Evolutionary conservation across 2,113 vertebrate genomes (phyloP), one percentile per base, ranked within the genome.

Genomic region (Larimichthys crocea): DNA sequence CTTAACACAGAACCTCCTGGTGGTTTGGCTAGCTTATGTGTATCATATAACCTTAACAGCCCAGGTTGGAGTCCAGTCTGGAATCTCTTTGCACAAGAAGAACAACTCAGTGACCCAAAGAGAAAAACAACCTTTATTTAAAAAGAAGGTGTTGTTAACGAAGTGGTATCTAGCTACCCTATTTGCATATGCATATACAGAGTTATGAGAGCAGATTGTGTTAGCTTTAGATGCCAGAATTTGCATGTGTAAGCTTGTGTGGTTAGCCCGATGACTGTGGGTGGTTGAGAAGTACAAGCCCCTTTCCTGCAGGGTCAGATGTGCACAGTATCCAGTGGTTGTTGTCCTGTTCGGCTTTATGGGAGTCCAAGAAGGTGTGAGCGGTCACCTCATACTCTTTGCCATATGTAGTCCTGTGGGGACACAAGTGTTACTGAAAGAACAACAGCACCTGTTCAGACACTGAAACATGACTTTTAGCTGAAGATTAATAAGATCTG

Each of bases 261-360:
- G 52, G 22, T 65, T 31, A 9, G 40, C 24, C 4, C 7, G 9
- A 17, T 24, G 56, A 63, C 67, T 57, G 60, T 46, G 62, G 69
- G 20, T 40, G 70, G 0, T 94, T 90, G 52, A 93, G 31, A 86
- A 95, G 87, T 15, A 88, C 84, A 40, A 90, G 75, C 0, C 79
- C 72, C 0, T 82, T 80, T 15, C 90, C 46, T 11, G 88, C 75
- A 14, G 96, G 95, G 84, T 95, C 93, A 22, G 92, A 83, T 11
- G 96, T 97, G 68, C 96, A 93, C 62, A 99, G 69, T 46, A 95
- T 44, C 98, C 98, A 99, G 76, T 98, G 91, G 88, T 99, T 99
- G 76, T 91, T 93, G 10, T 96, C 93, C 89, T 93, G 93, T 91
- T 99, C 98, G 3, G 82, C 96, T 93, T 85, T 96, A 86, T 96